These are phyloP conservation scores for Dolichotis patagonum DNA, from an alignment of 2,113 vertebrate species.

Conservation along the genomic window DNA sequence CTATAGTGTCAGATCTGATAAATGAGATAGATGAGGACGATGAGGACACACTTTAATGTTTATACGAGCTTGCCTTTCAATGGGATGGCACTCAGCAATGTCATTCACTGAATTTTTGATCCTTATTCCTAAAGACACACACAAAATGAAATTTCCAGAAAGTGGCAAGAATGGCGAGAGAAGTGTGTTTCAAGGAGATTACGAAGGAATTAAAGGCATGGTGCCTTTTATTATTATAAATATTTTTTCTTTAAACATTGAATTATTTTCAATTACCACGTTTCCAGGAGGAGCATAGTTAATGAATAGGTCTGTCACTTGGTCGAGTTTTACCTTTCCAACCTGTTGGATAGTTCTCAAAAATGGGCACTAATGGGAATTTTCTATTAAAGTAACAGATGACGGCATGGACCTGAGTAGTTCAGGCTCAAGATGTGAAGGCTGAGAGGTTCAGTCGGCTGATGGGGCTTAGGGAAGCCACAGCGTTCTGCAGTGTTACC, in stretches of 20 bases:
- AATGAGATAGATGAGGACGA: not conserved
- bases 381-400: slow-evolving; percentile 98
- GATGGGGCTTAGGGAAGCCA: slow-evolving; percentile 98
- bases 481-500: slow-evolving; percentile 93
- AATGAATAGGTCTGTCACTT: not conserved
- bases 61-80: not conserved
- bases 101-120: not conserved
- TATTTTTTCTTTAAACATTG: not conserved
- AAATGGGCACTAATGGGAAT: slow-evolving; percentile 95
- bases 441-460: slow-evolving; percentile 98
- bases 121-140: not conserved
- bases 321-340: not conserved
- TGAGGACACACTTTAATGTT: not conserved
- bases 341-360: slow-evolving; percentile 92
- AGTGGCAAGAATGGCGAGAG: not conserved
- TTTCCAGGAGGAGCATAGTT: not conserved
- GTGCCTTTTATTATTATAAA: not conserved
- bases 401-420: slow-evolving; percentile 97
- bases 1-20: not conserved
- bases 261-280: not conserved
- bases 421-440: slow-evolving; percentile 99
- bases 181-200: not conserved
- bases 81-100: not conserved
- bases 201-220: not conserved
- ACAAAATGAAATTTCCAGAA: not conserved